phyloP scores from a whole-genome alignment of 2,888 invertebrate species.

The Rhopalosiphum nymphaeae region DNA sequence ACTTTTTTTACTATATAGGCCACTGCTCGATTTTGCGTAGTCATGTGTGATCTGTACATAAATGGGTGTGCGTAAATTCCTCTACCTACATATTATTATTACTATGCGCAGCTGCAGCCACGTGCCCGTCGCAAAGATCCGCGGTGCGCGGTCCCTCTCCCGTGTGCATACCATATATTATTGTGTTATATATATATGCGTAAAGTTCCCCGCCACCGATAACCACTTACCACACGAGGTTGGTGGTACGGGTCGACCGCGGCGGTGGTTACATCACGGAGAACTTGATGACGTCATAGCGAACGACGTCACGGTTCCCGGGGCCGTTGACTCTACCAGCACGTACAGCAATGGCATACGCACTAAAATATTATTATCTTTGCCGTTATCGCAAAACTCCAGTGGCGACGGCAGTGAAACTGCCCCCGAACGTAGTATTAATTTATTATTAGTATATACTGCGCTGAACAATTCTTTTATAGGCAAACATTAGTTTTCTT shows the following conservation, averaged over 20 bases:
- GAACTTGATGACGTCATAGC: constrained; percentile 42
- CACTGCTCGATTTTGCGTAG: background rate
- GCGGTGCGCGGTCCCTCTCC: background rate
- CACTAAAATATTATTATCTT: background rate
- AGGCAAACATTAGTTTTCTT: background rate
- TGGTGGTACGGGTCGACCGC: background rate
- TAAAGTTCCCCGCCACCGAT: background rate
- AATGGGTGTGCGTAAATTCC: background rate
- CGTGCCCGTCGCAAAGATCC: background rate
- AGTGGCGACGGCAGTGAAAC: background rate
- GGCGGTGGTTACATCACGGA: constrained; percentile 31
- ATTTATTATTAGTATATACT: background rate
- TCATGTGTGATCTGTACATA: background rate
- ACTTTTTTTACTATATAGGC: background rate
- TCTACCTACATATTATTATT: background rate
- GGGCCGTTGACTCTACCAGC: constrained; percentile 41
- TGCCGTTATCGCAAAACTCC: background rate
- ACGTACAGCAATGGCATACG: background rate
- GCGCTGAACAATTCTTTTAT: background rate
- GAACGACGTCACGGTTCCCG: constrained; percentile 38
- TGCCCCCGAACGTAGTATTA: background rate
- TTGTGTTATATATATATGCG: background rate
- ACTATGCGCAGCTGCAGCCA: constrained; percentile 12
- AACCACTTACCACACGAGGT: background rate
- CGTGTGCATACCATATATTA: background rate